Evolutionary conservation across 2,888 invertebrate genomes (phyloP), one percentile per base, ranked within the genome.

Genomic region (Epistrophe grossulariae): DNA sequence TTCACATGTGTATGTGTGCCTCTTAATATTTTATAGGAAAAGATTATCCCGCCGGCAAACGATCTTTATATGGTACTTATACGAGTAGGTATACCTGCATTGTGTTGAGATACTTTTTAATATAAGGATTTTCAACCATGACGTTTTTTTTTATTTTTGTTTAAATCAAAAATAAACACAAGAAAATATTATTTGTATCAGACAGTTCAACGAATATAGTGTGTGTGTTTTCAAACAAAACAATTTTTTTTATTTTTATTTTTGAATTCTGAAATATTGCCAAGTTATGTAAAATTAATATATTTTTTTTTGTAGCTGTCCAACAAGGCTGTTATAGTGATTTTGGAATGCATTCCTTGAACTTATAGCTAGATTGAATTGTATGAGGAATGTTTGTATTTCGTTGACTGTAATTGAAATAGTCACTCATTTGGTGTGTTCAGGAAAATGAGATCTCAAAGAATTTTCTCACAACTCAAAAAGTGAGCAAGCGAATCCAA

Each of bases 1-100:
- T 82, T 66, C 43, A 68, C 78, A 62, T 62, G 43, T 40, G 62
- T 35, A 9, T 40, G 24, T 40, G 24, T 68, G 64, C 11, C 59
- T 72, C 73, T 72, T 43, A 43, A 35, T 59, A 50, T 70, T 70
- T 74, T n/a, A 28, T 28, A 52, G 38, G n/a, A 66, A 59, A 59
- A 71, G 84, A 84, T 84, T 76, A 84, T 80, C 84, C 80, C 40
- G 84, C 64, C 45, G 62, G 43, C 57, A 50, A 66, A 66, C 50
- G 62, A 52, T 66, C 62, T 70, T 59, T 48, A 55, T 45, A 62
- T 40, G 24, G 24, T 24, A 57, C 10, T 9, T 40, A 40, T 24
- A 24, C 24, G 24, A 0, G 52, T 43, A n/a, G n/a, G n/a, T n/a
- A n/a, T n/a, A 70, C 50, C 43, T 64, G n/a, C 13, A 2, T n/a